These are phyloP conservation scores for Bacillus rossius DNA, from an alignment of 1,140 invertebrate genomes.

Conservation along the genomic window DNA sequence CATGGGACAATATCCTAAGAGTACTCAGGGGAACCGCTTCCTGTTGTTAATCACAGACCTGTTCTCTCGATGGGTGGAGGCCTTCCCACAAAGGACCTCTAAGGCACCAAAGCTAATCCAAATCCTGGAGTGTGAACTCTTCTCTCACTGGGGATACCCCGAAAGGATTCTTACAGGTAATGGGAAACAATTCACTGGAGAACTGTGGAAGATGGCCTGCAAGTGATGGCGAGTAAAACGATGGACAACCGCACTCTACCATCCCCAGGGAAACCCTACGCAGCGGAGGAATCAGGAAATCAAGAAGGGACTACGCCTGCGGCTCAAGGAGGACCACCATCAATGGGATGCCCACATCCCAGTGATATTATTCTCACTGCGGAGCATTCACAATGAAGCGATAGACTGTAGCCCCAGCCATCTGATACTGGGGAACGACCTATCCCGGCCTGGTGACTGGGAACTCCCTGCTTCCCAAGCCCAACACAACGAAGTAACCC, in stretches of 20 bases:
- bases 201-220: constrained; percentile 9
- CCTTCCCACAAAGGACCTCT: constrained; percentile 18
- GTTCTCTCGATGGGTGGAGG: constrained; percentile 26
- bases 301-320: constrained; percentile 23
- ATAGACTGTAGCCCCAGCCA: constrained; percentile 20
- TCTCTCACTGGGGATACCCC: constrained; percentile 27
- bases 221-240: constrained; percentile 13
- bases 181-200: constrained; percentile 23
- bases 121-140: constrained; percentile 23
- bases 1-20: constrained; percentile 24
- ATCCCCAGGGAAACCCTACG: constrained; percentile 29
- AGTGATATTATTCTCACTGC: constrained; percentile 20
- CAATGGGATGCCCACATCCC: constrained; percentile 9
- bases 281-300: constrained; percentile 28
- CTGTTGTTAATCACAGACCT: constrained; percentile 24
- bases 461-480: background rate
- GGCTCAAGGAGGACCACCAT: constrained; percentile 7
- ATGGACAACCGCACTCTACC: constrained; percentile 28
- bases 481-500: too few species aligned
- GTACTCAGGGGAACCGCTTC: constrained; percentile 11
- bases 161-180: constrained; percentile 26
- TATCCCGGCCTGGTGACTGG: constrained; percentile 2
- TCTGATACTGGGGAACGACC: constrained; percentile 11
- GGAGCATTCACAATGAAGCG: constrained; percentile 16
- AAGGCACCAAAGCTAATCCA: constrained; percentile 14